These are phyloP conservation scores for Rissa tridactyla DNA, from an alignment of 2,113 vertebrate species.

Conservation along the genomic window DNA sequence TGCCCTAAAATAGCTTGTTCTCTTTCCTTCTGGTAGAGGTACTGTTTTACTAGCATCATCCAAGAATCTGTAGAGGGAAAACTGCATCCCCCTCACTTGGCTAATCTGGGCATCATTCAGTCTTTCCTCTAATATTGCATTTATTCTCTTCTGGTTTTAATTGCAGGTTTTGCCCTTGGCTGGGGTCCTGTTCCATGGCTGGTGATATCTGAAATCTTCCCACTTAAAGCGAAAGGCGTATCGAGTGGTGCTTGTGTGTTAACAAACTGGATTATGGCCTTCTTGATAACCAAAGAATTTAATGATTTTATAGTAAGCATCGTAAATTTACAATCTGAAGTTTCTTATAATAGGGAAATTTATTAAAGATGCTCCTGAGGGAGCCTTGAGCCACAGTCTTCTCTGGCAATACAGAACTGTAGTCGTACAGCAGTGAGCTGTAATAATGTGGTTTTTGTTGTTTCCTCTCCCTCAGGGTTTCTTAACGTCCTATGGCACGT, in stretches of 20 bases:
- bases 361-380: background rate
- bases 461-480: conserved; percentile 60
- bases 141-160: background rate
- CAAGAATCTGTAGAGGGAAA: background rate
- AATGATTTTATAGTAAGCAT: conserved; percentile 82
- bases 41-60: background rate
- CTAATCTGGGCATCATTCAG: background rate
- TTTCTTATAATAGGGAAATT: background rate
- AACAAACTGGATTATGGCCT: conserved; percentile 86
- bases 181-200: conserved; percentile 91
- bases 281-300: conserved; percentile 86
- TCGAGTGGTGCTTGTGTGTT: conserved; percentile 83
- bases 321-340: background rate
- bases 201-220: conserved; percentile 89
- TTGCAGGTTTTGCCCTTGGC: conserved; percentile 85
- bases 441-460: background rate
- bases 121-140: background rate
- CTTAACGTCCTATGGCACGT: conserved; percentile 83
- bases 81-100: background rate
- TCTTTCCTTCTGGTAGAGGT: background rate
- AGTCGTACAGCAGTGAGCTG: background rate
- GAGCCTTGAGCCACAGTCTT: background rate
- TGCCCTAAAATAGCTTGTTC: background rate
- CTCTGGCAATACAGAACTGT: background rate
- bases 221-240: conserved; percentile 77